Base-by-base conservation (phyloP, 2,797 vertebrate species). In the Argentina silus region DNA sequence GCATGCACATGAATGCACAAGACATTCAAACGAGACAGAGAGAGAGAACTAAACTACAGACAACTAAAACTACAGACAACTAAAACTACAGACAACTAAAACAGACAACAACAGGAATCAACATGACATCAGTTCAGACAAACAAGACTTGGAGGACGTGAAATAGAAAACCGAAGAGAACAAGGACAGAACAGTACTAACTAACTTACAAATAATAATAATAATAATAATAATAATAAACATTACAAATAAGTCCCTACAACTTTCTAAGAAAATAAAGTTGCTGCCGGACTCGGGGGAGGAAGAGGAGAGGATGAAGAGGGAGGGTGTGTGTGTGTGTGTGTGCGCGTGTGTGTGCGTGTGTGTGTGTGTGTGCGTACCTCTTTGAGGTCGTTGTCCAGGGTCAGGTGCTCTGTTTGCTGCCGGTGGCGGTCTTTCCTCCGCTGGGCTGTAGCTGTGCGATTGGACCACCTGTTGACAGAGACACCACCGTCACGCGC, bases 371-470 rank as follows among this genome's bases (percentile, higher is more conserved):
- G 15, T 56, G 15, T n/a, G 8, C 47, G 72, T 87, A 92, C 91
- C 95, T 98, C 97, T 85, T 95, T 95, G 78, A 96, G 67, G 42
- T 96, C 95, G 0, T 94, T 96, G 87, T 98, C 96, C 63, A 97
- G 87, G 1, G 86, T 90, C 0, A 95, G 87, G 55, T 96, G 95
- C 14, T 97, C 96, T 0, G 93, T 92, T 50, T 94, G 95, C 71
- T 95, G 96, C 50, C 94, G 89, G 56, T 95, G 92, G 6, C 93
- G 93, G 14, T 97, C 97, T 75, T 95, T 96, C 74, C 93, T 93
- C 5, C 95, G 90, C 86, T 95, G 96, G 0, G 95, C 68, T 0
- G 93, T 93, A 0, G 91, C 85, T 0, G 91, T 95, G 66, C 96
- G 95, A 63, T 91, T 95, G 66, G 94, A 92, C 96, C 96, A 97